Percentiles rank a stretch among this genome's conserved stretches.
Conservation (phyloP, 1,140 invertebrate genomes). For the Aplysia californica region DNA sequence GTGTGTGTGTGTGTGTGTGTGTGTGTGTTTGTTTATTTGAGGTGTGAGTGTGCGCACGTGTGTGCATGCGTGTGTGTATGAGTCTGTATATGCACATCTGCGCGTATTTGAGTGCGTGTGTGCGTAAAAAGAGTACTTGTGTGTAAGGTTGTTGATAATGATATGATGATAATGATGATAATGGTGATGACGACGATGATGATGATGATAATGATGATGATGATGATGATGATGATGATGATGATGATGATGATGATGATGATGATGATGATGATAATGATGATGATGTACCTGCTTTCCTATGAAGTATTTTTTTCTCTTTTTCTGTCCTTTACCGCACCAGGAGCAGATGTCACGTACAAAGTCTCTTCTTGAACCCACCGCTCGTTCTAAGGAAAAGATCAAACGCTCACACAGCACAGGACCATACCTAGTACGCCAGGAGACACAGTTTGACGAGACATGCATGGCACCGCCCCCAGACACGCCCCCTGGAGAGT, state of each 20-base stretch:
- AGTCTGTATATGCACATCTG: too few relatives aligned
- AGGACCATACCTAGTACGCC: background rate
- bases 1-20: too few relatives aligned
- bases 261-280: background rate
- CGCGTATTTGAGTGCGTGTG: too few relatives aligned
- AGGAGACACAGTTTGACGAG: background rate
- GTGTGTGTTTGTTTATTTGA: too few relatives aligned
- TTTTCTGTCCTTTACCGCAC: background rate
- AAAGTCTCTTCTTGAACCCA: background rate
- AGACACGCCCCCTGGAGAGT: too few relatives aligned
- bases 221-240: background rate
- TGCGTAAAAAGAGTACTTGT: too few relatives aligned
- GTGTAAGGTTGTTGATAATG: too few relatives aligned
- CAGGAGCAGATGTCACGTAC: background rate
- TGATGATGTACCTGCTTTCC: too few relatives aligned
- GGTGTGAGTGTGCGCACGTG: too few relatives aligned
- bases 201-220: background rate
- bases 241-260: background rate
- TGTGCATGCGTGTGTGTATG: too few relatives aligned
- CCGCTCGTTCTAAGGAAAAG: background rate
- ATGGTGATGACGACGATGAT: background rate
- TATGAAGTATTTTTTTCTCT: background rate
- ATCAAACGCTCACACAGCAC: slow-evolving; percentile 19
- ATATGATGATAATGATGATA: slow-evolving; percentile 11
- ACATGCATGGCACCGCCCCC: background rate